These are phyloP conservation scores for Rhea americana DNA, from an alignment of 2,113 vertebrate species.

Conservation along the genomic window DNA sequence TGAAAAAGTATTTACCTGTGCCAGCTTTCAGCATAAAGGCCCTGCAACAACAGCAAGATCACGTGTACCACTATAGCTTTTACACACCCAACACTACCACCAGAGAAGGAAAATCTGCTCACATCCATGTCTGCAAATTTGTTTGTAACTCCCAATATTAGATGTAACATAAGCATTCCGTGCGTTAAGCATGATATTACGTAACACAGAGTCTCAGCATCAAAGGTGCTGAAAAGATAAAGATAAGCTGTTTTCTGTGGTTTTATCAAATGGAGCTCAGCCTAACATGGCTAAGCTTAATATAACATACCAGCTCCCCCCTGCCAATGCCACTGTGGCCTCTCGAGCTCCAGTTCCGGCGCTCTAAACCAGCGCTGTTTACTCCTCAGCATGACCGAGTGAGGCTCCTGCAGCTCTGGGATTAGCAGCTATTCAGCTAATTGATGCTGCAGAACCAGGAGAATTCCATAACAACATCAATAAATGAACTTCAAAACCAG, in stretches of 20 bases:
- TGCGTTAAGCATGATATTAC: not conserved
- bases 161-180: not conserved
- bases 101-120: not conserved
- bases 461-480: not conserved
- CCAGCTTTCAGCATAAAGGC: slow-evolving; percentile 5
- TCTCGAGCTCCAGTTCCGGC: not conserved
- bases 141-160: not conserved
- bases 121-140: not conserved
- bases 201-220: not conserved
- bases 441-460: slow-evolving; percentile 13
- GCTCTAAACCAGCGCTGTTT: not conserved
- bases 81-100: not conserved
- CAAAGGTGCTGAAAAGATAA: not conserved
- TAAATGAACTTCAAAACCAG: slow-evolving; percentile 13
- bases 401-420: not conserved
- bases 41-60: slow-evolving; percentile 21
- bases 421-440: slow-evolving; percentile 26
- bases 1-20: not conserved
- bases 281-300: not conserved
- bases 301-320: not conserved
- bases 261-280: not conserved
- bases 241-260: not conserved
- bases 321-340: not conserved
- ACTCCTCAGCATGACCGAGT: not conserved
- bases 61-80: not conserved